A percentile compares a stretch with the other conserved stretches of the same genome.
Conservation (phyloP, 1,140 invertebrate genomes). For the Drosophila simulans region DNA sequence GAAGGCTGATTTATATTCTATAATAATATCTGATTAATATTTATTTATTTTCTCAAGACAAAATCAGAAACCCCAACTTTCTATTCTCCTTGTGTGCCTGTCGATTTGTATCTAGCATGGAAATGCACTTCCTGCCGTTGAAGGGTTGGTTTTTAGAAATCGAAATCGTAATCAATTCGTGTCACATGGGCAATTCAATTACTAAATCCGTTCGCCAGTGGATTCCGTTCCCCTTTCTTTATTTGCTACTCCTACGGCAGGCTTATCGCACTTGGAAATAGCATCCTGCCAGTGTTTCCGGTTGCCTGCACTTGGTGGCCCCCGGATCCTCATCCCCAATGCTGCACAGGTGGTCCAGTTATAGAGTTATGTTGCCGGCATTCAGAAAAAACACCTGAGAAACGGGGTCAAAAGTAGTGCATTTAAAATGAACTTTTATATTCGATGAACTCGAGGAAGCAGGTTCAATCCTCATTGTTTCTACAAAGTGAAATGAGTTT, state of each 20-base stretch:
- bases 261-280: slow-evolving; percentile 65
- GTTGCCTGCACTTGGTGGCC: slow-evolving; percentile 26
- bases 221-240: slow-evolving; percentile 15
- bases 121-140: slow-evolving; percentile 61
- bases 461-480: not conserved
- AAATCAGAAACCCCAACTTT: no score
- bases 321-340: slow-evolving; percentile 16
- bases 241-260: slow-evolving; percentile 13
- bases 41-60: no score
- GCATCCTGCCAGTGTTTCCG: slow-evolving; percentile 71
- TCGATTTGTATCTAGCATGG: slow-evolving; percentile 50
- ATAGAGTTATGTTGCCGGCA: slow-evolving; percentile 27
- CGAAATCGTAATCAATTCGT: slow-evolving; percentile 70
- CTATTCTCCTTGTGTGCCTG: slow-evolving; percentile 1
- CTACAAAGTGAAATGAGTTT: not conserved
- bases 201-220: slow-evolving; percentile 32
- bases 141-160: slow-evolving; percentile 18
- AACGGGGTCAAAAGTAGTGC: not conserved
- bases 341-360: slow-evolving; percentile 60
- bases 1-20: no score
- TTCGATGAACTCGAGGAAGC: slow-evolving; percentile 1
- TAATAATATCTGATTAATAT: no score
- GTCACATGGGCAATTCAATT: slow-evolving; percentile 77
- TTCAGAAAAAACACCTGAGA: not conserved
- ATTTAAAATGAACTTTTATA: slow-evolving; percentile 8